Evolutionary conservation across 2,888 invertebrate genomes (phyloP).

Genomic region (Diachrysia chrysitis): DNA sequence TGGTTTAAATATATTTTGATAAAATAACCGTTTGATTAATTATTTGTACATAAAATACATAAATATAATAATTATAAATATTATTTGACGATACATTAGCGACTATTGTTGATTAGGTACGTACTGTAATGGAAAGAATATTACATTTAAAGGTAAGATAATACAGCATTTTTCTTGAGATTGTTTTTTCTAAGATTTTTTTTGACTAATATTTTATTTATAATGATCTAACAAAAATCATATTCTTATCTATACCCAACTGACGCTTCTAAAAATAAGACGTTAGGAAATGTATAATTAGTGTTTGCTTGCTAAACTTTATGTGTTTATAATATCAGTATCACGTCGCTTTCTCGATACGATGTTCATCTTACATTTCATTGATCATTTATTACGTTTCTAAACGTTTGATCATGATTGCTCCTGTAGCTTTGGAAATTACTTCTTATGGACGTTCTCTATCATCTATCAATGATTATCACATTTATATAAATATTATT

Average conservation of each 20-base stretch:
- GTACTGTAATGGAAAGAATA: too few relatives aligned
- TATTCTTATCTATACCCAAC: too few relatives aligned
- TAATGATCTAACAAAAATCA: too few relatives aligned
- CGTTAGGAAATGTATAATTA: background rate
- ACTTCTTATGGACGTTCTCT: conserved; percentile 16
- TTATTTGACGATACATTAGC: background rate
- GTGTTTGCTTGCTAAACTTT: background rate
- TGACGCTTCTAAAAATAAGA: background rate
- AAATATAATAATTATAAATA: too few relatives aligned
- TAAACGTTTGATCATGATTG: conserved; percentile 32
- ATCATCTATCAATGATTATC: background rate
- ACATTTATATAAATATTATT: background rate
- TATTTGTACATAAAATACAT: too few relatives aligned
- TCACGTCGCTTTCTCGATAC: conserved; percentile 22
- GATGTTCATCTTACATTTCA: conserved; percentile 11
- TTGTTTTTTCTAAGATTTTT: too few relatives aligned
- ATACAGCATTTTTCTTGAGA: too few relatives aligned
- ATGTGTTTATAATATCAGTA: background rate
- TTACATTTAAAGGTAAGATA: too few relatives aligned
- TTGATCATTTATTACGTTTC: conserved; percentile 28
- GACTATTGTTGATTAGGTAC: too few relatives aligned
- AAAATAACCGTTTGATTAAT: too few relatives aligned
- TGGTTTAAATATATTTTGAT: too few relatives aligned
- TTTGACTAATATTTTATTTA: too few relatives aligned
- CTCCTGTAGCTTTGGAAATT: conserved; percentile 19